phyloP scores from a whole-genome alignment of 2,797 vertebrate species.

The Manis pentadactyla region DNA sequence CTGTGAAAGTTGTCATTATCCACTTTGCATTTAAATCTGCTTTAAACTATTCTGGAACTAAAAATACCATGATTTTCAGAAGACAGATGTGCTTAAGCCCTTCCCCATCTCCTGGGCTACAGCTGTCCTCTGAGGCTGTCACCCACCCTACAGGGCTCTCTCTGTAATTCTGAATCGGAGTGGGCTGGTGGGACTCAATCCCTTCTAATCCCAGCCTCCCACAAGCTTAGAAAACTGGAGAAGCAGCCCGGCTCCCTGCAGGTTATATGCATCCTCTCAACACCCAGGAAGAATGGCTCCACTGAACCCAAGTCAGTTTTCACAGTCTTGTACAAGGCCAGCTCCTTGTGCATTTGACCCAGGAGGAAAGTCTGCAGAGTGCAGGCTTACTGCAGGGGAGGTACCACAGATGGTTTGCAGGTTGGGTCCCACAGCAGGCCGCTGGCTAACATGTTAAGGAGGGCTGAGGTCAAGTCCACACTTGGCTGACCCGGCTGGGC shows the following conservation, averaged over 20 bases:
- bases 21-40: slow-evolving; percentile 69
- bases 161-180: not conserved
- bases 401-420: fast-evolving
- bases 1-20: slow-evolving; percentile 76
- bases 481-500: not conserved
- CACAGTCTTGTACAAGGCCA: not conserved
- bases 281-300: too few species aligned
- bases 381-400: not conserved
- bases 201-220: not conserved
- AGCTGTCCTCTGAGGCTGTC: not conserved
- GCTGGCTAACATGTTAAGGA: not conserved
- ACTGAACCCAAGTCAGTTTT: not conserved
- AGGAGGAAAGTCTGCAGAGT: not conserved
- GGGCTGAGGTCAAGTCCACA: not conserved
- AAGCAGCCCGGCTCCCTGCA: not conserved
- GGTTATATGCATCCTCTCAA: not conserved
- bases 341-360: not conserved
- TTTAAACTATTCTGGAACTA: slow-evolving; percentile 64
- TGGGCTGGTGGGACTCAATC: fast-evolving
- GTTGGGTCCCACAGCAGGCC: not conserved
- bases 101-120: not conserved
- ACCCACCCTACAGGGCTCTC: not conserved
- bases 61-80: slow-evolving; percentile 65
- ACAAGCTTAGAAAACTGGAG: not conserved
- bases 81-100: slow-evolving; percentile 52